phyloP scores from a whole-genome alignment of 2,888 invertebrate species.

The Nemapogon koenigi region DNA sequence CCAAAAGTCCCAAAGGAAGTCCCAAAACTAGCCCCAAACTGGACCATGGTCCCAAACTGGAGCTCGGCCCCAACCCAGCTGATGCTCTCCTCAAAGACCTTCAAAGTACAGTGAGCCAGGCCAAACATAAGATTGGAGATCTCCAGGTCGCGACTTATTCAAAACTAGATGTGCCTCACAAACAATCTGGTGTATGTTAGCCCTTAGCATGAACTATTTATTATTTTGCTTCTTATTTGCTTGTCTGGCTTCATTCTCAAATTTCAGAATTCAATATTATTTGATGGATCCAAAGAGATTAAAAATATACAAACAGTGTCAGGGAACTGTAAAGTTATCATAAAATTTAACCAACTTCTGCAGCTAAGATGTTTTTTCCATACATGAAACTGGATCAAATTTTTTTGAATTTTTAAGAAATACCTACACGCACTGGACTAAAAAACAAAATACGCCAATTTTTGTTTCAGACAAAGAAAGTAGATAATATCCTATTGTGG shows the following conservation, averaged over 20 bases:
- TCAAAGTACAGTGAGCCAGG: slow-evolving; percentile 64
- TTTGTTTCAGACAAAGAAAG: too few species aligned
- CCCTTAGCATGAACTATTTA: slow-evolving; percentile 41
- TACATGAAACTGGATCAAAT: too few species aligned
- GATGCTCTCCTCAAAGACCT: slow-evolving; percentile 55
- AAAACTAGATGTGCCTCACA: slow-evolving; percentile 36
- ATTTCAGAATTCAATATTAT: slow-evolving; percentile 1
- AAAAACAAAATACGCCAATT: too few species aligned
- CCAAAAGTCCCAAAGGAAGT: too few species aligned
- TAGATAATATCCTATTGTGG: too few species aligned
- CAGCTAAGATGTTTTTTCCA: too few species aligned
- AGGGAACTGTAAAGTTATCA: too few species aligned
- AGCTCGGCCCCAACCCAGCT: slow-evolving; percentile 37
- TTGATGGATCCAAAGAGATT: too few species aligned
- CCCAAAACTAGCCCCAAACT: slow-evolving; percentile 21
- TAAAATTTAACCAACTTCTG: too few species aligned
- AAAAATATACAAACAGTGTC: too few species aligned
- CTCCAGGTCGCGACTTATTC: slow-evolving; percentile 57
- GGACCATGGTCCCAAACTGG: slow-evolving; percentile 24
- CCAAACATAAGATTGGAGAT: slow-evolving; percentile 68
- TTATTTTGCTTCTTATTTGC: slow-evolving; percentile 16
- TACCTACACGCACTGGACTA: too few species aligned
- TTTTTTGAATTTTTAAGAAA: too few species aligned
- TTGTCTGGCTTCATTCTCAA: slow-evolving; percentile 16
- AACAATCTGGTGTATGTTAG: slow-evolving; percentile 47